Percentiles rank a stretch among this genome's conserved stretches.
phyloP scores from a whole-genome alignment of 2,888 invertebrate genomes.

The Brachylomia viminalis region DNA sequence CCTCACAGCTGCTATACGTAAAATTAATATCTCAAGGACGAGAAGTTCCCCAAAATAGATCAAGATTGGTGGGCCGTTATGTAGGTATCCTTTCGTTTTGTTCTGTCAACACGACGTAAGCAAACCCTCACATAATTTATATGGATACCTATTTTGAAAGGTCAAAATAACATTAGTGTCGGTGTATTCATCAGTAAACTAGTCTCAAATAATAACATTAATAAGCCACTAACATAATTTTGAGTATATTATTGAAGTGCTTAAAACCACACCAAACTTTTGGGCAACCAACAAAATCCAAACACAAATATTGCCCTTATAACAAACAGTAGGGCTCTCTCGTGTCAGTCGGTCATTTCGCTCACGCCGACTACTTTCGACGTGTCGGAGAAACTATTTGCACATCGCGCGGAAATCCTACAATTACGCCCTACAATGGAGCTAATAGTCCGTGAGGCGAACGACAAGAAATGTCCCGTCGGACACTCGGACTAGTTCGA shows the following conservation, averaged over 20 bases:
- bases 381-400: slow-evolving; percentile 58
- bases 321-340: slow-evolving; percentile 48
- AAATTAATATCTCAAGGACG: neutral
- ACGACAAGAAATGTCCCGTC: slow-evolving; percentile 28
- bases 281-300: neutral
- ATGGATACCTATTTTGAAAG: neutral
- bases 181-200: neutral
- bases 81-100: neutral
- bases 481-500: slow-evolving; percentile 30
- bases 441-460: slow-evolving; percentile 37
- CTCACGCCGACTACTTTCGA: slow-evolving; percentile 47
- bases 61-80: neutral
- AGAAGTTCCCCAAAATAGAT: no score
- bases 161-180: neutral
- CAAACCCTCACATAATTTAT: neutral
- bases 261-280: neutral
- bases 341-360: slow-evolving; percentile 53
- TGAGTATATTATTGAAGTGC: neutral
- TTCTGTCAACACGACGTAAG: neutral
- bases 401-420: slow-evolving; percentile 75
- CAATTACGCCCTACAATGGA: slow-evolving; percentile 75
- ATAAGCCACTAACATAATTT: no score
- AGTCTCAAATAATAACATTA: no score
- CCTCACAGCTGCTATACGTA: neutral
- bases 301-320: slow-evolving; percentile 8